Evolutionary conservation across 2,797 vertebrate species (phyloP).

Genomic region (Trachops cirrhosus): DNA sequence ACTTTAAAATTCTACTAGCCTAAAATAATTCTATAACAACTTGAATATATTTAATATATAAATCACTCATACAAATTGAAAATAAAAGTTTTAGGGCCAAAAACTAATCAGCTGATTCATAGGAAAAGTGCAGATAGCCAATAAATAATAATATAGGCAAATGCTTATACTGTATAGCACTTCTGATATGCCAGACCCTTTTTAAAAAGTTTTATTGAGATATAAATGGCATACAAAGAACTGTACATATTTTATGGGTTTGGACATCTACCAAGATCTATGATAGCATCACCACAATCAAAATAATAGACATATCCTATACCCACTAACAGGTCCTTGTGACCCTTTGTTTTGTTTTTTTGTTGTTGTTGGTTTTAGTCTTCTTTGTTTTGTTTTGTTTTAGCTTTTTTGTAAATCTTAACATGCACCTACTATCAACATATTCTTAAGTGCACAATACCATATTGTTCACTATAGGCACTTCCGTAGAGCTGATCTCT

Average conservation of each 20-base stretch:
- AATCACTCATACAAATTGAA: not conserved
- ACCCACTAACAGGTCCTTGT: not conserved
- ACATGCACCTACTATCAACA: not conserved
- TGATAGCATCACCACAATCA: not conserved
- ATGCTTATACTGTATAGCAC: not conserved
- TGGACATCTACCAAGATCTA: not conserved
- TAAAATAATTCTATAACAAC: not conserved
- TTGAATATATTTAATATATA: not conserved
- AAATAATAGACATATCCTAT: not conserved
- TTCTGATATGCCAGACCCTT: not conserved
- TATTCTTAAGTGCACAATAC: not conserved
- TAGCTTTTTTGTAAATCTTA: not conserved
- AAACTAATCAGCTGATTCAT: not conserved
- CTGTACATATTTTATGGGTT: not conserved
- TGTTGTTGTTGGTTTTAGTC: not conserved
- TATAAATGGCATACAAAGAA: not conserved
- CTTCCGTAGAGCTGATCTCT: not conserved
- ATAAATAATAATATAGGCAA: not conserved
- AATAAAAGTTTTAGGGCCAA: not conserved
- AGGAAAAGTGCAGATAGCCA: not conserved
- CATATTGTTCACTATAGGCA: not conserved
- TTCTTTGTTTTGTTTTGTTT: not conserved
- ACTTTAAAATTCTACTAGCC: not conserved
- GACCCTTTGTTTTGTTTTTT: not conserved
- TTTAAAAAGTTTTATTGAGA: not conserved